phyloP scores from a whole-genome alignment of 2,888 invertebrate genomes.

The Bombylius discolor region DNA sequence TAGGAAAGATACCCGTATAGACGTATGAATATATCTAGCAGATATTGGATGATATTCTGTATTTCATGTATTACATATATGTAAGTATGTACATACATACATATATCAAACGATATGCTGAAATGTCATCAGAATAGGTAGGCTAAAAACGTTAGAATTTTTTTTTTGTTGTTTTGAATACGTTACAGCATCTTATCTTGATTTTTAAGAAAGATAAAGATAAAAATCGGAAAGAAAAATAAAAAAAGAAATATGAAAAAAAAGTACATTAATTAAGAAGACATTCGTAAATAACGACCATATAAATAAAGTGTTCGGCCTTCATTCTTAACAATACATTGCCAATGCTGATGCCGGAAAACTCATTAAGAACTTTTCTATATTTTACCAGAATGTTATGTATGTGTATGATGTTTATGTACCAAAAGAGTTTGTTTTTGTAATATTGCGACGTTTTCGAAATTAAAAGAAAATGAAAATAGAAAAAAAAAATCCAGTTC shows the following conservation, averaged over 20 bases:
- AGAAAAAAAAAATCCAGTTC: not conserved
- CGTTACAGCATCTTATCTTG: too few relatives aligned
- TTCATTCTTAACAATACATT: not conserved
- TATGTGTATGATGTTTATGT: not conserved
- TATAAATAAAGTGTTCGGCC: not conserved
- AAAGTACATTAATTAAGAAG: constrained; percentile 11
- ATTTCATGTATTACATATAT: too few relatives aligned
- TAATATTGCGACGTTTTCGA: not conserved
- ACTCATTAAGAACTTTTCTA: constrained; percentile 9
- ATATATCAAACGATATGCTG: too few relatives aligned
- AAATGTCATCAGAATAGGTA: too few relatives aligned
- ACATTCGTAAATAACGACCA: constrained; percentile 9
- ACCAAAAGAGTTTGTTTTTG: not conserved
- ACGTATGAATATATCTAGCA: too few relatives aligned
- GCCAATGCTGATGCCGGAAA: constrained; percentile 6
- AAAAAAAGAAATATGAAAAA: not conserved
- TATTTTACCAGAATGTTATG: not conserved
- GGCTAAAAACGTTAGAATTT: too few relatives aligned
- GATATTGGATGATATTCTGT: too few relatives aligned
- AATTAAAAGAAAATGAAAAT: not conserved
- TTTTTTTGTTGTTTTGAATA: too few relatives aligned
- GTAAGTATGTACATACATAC: too few relatives aligned
- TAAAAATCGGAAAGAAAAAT: too few relatives aligned
- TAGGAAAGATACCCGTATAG: too few relatives aligned
- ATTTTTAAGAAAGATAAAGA: too few relatives aligned